A percentile compares a stretch with the other conserved stretches of the same genome.
Evolutionary conservation across 2,113 vertebrate genomes (phyloP).

Genomic region (Arizona elegans): DNA sequence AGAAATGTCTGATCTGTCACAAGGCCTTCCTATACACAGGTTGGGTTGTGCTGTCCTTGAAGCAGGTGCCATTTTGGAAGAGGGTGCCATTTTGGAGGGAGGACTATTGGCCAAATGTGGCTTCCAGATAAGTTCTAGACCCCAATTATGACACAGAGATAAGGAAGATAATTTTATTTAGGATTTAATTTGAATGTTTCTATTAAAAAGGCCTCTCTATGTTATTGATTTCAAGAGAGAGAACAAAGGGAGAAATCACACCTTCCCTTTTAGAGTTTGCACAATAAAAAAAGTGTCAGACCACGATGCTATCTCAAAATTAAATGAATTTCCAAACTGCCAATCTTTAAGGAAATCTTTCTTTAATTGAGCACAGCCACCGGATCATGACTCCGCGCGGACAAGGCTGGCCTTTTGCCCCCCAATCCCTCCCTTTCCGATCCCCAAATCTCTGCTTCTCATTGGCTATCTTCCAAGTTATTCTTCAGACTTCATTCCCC

Average conservation of each 20-base stretch:
- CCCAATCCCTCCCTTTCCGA: too few relatives aligned
- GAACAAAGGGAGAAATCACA: background rate
- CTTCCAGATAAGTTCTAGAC: background rate
- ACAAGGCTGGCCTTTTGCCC: too few relatives aligned
- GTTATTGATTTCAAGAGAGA: background rate
- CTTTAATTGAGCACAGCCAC: too few relatives aligned
- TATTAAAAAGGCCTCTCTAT: too few relatives aligned
- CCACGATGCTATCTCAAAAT: too few relatives aligned
- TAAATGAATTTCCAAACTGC: too few relatives aligned
- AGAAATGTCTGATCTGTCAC: background rate
- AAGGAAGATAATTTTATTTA: background rate
- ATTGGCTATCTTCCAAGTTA: too few relatives aligned
- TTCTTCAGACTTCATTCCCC: too few relatives aligned
- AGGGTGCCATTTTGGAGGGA: background rate
- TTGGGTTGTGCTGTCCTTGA: background rate
- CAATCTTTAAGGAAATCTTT: too few relatives aligned
- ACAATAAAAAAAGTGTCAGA: background rate
- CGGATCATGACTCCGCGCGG: too few relatives aligned
- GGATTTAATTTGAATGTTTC: background rate
- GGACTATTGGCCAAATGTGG: background rate
- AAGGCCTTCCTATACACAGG: background rate
- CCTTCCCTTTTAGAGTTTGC: background rate
- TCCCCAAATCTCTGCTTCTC: too few relatives aligned
- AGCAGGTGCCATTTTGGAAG: background rate
- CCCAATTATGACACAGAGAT: background rate